Percentiles rank a stretch among this genome's conserved stretches.
phyloP scores from a whole-genome alignment of 2,888 invertebrate genomes.

The Pegoplata infirma region DNA sequence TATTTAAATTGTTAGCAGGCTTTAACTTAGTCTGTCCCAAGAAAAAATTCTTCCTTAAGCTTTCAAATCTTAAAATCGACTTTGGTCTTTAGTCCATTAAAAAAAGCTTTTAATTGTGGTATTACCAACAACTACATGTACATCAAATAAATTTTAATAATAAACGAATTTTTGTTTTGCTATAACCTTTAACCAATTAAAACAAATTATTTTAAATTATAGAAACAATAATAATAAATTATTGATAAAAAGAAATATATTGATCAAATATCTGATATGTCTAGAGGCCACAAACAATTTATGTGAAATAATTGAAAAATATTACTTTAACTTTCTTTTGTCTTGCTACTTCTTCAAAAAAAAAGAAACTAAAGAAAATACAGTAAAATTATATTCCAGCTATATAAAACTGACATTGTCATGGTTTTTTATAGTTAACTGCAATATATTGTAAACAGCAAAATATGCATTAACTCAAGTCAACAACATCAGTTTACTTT shows the following conservation, averaged over 20 bases:
- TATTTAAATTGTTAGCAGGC: too few relatives aligned
- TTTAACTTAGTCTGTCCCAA: too few relatives aligned
- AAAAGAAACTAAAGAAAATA: not conserved
- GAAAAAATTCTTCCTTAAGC: too few relatives aligned
- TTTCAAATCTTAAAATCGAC: too few relatives aligned
- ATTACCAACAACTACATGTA: not conserved
- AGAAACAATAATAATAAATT: not conserved
- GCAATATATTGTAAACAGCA: conserved; percentile 6
- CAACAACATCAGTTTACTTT: conserved; percentile 19
- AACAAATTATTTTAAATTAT: conserved; percentile 19
- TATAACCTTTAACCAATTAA: not conserved
- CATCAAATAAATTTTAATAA: not conserved
- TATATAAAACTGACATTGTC: not conserved
- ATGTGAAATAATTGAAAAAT: conserved; percentile 3
- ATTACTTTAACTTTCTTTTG: not conserved
- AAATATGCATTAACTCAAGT: conserved; percentile 33
- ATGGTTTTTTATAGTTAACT: not conserved
- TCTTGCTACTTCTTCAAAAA: not conserved
- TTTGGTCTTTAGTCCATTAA: not conserved
- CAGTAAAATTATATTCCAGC: not conserved
- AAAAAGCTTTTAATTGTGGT: not conserved
- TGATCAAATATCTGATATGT: not conserved
- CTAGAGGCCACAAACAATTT: conserved; percentile 1
- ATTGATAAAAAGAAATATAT: not conserved
- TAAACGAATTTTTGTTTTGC: not conserved